These are phyloP conservation scores for Babylonia areolata DNA, from an alignment of 1,140 invertebrate genomes.

Conservation along the genomic window DNA sequence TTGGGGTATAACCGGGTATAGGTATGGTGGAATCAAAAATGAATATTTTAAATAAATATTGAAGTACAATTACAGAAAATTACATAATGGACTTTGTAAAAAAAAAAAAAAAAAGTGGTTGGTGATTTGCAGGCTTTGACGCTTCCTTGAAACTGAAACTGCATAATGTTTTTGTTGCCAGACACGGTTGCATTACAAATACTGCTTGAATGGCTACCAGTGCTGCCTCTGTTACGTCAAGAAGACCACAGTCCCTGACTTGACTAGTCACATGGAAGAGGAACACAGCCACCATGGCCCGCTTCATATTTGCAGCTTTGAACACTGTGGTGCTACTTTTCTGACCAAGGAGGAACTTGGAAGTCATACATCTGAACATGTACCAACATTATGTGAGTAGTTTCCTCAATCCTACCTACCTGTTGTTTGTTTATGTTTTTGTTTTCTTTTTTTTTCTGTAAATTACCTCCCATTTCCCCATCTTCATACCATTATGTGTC, in stretches of 20 bases:
- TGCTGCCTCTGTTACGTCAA: slow-evolving; percentile 7
- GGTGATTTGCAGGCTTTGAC: too few species aligned
- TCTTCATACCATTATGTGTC: too few species aligned
- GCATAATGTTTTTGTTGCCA: not conserved
- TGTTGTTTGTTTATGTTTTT: not conserved
- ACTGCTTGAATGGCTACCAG: slow-evolving; percentile 3
- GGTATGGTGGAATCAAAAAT: too few species aligned
- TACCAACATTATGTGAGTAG: not conserved
- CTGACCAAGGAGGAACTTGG: not conserved
- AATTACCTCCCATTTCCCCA: too few species aligned
- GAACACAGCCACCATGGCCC: not conserved
- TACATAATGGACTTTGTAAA: too few species aligned
- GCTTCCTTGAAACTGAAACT: too few species aligned
- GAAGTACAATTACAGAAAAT: too few species aligned
- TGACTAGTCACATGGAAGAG: not conserved
- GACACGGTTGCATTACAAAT: not conserved
- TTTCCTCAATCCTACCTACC: not conserved
- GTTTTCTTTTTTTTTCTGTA: not conserved
- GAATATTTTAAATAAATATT: too few species aligned
- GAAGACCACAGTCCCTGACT: not conserved
- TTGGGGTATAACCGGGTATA: too few species aligned
- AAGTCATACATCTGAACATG: not conserved
- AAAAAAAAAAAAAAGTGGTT: too few species aligned
- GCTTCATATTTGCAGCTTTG: not conserved
- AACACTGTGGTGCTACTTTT: not conserved